Evolutionary conservation across 2,797 vertebrate genomes (phyloP).

Genomic region (Chelon labrosus): DNA sequence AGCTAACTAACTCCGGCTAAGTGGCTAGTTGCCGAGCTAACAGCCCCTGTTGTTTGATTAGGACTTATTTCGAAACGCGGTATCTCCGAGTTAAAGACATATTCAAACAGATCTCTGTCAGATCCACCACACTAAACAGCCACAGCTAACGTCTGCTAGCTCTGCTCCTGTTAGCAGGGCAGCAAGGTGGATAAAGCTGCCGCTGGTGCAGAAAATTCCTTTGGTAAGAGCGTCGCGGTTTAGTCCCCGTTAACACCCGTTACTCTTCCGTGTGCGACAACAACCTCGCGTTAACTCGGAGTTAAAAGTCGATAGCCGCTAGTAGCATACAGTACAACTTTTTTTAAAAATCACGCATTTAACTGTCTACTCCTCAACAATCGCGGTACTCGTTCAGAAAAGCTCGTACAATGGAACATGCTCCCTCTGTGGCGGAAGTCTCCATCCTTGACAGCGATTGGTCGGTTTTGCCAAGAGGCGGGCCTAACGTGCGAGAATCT

Average conservation of each 20-base stretch:
- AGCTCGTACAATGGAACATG: conserved; percentile 80
- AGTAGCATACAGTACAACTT: not conserved
- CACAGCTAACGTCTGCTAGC: conserved; percentile 39
- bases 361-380: conserved; percentile 31
- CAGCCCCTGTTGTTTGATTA: not conserved
- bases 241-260: not conserved
- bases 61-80: not conserved
- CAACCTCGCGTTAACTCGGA: not conserved
- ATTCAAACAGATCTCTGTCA: not conserved
- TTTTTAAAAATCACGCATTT: conserved; percentile 31
- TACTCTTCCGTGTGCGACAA: not conserved
- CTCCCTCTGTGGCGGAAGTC: conserved; percentile 87
- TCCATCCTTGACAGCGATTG: conserved; percentile 53
- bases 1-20: conserved; percentile 40
- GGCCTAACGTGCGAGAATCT: not conserved
- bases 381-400: conserved; percentile 65
- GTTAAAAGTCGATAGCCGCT: not conserved
- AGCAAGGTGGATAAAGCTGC: conserved; percentile 55
- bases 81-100: not conserved
- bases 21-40: conserved; percentile 12
- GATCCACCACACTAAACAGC: not conserved
- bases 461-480: conserved; percentile 33
- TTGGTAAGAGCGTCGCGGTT: conserved; percentile 29
- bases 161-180: conserved; percentile 28
- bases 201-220: conserved; percentile 63